Evolutionary conservation across 2,797 vertebrate species (phyloP).

Genomic region (Mergus octosetaceus): DNA sequence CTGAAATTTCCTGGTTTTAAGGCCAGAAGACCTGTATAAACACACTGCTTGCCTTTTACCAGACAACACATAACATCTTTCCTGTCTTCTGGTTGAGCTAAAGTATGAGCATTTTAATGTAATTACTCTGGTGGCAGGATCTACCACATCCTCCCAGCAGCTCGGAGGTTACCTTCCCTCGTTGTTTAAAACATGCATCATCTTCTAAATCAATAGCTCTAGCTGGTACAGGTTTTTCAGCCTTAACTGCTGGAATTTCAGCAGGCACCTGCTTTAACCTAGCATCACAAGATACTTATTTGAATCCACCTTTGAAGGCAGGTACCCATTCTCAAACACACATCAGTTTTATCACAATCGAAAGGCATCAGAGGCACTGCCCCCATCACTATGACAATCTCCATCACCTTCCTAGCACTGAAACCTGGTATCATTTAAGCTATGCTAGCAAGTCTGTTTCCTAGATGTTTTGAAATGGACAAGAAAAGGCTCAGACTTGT

Average conservation of each 20-base stretch:
- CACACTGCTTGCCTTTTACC: background rate
- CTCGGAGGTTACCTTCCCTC: background rate
- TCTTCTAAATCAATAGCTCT: background rate
- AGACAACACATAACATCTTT: background rate
- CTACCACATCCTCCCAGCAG: background rate
- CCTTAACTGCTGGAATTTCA: background rate
- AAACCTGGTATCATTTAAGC: background rate
- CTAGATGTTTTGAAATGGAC: fast-evolving
- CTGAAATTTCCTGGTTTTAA: background rate
- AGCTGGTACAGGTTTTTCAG: conserved; percentile 2
- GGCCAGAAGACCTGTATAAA: background rate
- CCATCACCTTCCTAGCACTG: background rate
- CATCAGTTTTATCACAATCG: background rate
- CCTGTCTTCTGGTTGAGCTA: background rate
- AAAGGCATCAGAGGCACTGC: background rate
- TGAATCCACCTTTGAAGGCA: background rate
- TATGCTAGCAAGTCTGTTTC: background rate
- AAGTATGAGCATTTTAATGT: background rate
- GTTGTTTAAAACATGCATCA: background rate
- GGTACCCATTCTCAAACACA: background rate
- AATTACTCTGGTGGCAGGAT: background rate
- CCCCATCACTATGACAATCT: background rate
- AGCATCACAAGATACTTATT: background rate
- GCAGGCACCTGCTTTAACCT: background rate
- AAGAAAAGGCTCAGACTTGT: background rate